Base-by-base conservation (phyloP, 2,797 vertebrate species). In the Sylvilagus floridanus region DNA sequence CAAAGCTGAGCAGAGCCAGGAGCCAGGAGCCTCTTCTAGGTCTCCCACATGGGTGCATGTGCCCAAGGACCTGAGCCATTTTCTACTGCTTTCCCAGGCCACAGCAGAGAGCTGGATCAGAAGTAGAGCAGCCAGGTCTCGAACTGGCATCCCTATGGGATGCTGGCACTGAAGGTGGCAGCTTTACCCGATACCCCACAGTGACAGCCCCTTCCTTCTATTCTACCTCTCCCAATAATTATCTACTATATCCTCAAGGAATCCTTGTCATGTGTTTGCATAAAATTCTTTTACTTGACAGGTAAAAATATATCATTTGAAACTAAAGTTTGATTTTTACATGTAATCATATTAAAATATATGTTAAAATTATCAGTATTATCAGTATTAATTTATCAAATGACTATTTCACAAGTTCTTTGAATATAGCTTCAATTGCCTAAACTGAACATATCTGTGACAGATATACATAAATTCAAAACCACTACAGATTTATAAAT, bases 221-320 rank as follows among this genome's bases (percentile, higher is more conserved):
- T 19, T 90, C 21, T 30, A 32, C 42, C 13, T 17, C 17, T 65
- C 22, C 22, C 21, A 90, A 57, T 30, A 66, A 85, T 19, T 94
- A 63, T 32, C 30, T 78, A 72, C 24, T 77, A 76, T 12, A 68
- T 69, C 22, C 19, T 71, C 35, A 17, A 76, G 42, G 54, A 52
- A 84, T 77, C 22, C 47, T 77, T 60, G 10, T 35, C 88, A 85
- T 78, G 82, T 75, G 66, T 81, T 73, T 68, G 35, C 37, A 47
- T 4, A 57, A 94, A 86, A 13, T 71, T 78, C 81, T 84, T 88
- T 81, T 60, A 94, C 32, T 73, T 52, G 42, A 9, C 47, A 66
- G 62, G 32, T 79, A 86, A 90, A 81, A 81, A 79, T 30, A 30
- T 35, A 47, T 47, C 66, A 78, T 73, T 85, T 81, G 30, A 85